Conservation (phyloP, 2,888 invertebrate genomes). For the Piscicola geometra region DNA sequence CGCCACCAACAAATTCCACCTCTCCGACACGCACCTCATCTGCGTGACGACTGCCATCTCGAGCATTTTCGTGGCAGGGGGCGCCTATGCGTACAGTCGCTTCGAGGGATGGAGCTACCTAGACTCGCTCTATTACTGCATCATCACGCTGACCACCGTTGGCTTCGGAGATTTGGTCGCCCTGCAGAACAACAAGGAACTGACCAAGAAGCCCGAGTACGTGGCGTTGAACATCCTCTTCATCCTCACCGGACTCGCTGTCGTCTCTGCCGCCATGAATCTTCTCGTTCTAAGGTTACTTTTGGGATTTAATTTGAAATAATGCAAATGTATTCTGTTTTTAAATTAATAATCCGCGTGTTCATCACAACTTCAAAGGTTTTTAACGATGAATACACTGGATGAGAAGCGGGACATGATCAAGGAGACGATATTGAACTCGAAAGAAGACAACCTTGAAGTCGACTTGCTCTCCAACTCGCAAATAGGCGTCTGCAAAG, state of each 20-base stretch:
- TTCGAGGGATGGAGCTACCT: slow-evolving; percentile 92
- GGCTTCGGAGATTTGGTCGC: slow-evolving; percentile 99
- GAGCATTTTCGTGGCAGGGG: slow-evolving; percentile 87
- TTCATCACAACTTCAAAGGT: slow-evolving; percentile 58
- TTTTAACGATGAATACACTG: slow-evolving; percentile 96
- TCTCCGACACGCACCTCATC: slow-evolving; percentile 89
- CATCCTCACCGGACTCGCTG: slow-evolving; percentile 95
- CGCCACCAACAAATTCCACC: slow-evolving; percentile 67
- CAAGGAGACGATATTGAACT: background rate
- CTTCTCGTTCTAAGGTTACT: slow-evolving; percentile 74
- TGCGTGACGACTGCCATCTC: slow-evolving; percentile 70
- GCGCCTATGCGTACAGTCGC: slow-evolving; percentile 86
- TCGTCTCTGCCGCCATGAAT: slow-evolving; percentile 96
- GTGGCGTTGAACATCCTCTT: slow-evolving; percentile 93
- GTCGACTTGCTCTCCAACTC: background rate
- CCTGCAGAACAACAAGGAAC: slow-evolving; percentile 75
- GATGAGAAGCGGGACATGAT: slow-evolving; percentile 72
- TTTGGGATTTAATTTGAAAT: too few species aligned
- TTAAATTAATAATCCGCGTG: too few species aligned
- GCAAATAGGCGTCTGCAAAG: too few species aligned
- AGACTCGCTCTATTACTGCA: slow-evolving; percentile 90
- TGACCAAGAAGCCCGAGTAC: slow-evolving; percentile 72
- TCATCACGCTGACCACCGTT: slow-evolving; percentile 96
- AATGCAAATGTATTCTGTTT: too few species aligned
- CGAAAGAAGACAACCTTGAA: background rate